These are phyloP conservation scores for Paguma larvata DNA, from an alignment of 2,797 vertebrate species.

Conservation along the genomic window DNA sequence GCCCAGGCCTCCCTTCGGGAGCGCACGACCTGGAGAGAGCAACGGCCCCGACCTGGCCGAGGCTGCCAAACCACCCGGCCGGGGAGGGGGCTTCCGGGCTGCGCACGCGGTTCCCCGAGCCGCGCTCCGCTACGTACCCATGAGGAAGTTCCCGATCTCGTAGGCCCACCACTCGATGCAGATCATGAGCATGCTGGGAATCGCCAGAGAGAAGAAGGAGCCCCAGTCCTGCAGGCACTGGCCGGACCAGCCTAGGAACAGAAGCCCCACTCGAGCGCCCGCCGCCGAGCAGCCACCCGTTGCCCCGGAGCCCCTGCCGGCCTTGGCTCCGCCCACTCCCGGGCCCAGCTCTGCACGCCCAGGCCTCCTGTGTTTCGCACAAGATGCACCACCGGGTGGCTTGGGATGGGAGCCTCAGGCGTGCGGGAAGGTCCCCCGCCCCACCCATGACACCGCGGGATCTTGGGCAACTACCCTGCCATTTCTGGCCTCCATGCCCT, in stretches of 20 bases:
- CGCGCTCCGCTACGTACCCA: constrained; percentile 87
- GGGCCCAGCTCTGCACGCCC: too few relatives aligned
- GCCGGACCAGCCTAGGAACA: constrained; percentile 92
- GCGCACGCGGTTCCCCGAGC: rapidly evolving
- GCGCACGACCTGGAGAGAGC: neutral
- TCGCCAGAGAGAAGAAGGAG: constrained; percentile 91
- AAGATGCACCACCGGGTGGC: too few relatives aligned
- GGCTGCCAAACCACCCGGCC: rapidly evolving
- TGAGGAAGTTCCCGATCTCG: constrained; percentile 92
- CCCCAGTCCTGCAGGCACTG: constrained; percentile 94
- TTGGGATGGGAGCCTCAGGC: neutral
- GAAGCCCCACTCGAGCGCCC: neutral
- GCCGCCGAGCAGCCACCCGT: neutral
- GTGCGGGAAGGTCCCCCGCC: rapidly evolving
- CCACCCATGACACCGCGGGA: neutral
- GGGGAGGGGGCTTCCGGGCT: neutral
- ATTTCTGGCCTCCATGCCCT: neutral
- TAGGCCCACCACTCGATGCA: constrained; percentile 96
- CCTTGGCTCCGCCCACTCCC: neutral
- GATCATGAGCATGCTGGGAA: constrained; percentile 94
- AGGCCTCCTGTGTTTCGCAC: too few relatives aligned
- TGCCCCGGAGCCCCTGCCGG: too few relatives aligned
- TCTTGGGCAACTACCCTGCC: neutral
- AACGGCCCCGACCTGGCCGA: too few relatives aligned
- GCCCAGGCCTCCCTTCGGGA: neutral